Evolutionary conservation across 2,113 vertebrate genomes (phyloP).

Genomic region (Chionis minor): DNA sequence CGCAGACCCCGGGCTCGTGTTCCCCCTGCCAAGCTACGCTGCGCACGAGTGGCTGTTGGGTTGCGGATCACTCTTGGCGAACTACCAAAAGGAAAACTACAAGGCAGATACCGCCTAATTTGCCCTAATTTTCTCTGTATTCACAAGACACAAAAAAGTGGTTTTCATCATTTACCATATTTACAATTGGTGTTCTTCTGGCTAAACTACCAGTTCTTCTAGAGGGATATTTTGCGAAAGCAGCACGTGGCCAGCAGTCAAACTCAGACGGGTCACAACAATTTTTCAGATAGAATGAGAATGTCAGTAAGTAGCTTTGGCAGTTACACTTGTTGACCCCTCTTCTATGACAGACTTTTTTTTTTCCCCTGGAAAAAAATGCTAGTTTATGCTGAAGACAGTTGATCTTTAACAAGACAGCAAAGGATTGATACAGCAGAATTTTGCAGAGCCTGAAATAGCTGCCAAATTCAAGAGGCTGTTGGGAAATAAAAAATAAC

Average conservation of each 20-base stretch:
- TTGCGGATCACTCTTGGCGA: neutral
- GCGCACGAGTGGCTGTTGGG: rapidly evolving
- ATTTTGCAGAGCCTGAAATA: conserved; percentile 28
- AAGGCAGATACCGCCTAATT: neutral
- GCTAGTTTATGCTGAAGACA: conserved; percentile 16
- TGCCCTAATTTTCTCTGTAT: rapidly evolving
- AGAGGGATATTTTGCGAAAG: rapidly evolving
- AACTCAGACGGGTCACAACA: rapidly evolving
- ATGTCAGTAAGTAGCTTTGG: neutral
- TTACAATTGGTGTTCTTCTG: neutral
- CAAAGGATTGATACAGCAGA: conserved; percentile 38
- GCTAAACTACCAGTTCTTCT: neutral
- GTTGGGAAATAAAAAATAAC: conserved; percentile 19
- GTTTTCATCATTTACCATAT: rapidly evolving
- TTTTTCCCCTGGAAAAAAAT: neutral
- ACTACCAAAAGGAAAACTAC: neutral
- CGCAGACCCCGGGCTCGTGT: rapidly evolving
- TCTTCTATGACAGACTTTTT: neutral
- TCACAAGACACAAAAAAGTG: neutral
- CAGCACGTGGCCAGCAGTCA: neutral
- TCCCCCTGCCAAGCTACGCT: neutral
- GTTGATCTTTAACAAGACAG: conserved; percentile 39
- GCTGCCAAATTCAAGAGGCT: conserved; percentile 37
- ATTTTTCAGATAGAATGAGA: neutral
- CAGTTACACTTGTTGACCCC: neutral